phyloP scores from a whole-genome alignment of 2,113 vertebrate species.

The Rhinichthys klamathensis region DNA sequence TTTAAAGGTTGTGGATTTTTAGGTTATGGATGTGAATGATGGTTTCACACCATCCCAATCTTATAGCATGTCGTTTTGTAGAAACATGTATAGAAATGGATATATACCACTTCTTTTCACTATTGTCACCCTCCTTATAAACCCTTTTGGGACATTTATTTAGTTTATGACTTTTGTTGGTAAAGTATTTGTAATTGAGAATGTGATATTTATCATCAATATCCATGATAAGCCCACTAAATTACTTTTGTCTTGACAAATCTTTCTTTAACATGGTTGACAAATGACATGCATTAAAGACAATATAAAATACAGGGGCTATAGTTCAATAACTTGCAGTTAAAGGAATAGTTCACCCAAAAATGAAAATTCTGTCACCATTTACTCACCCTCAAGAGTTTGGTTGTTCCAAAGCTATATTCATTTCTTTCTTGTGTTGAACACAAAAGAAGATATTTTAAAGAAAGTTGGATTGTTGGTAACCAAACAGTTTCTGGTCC shows the following conservation, averaged over 20 bases:
- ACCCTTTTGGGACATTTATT: background rate
- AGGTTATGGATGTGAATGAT: background rate
- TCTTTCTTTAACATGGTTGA: background rate
- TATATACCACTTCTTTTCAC: background rate
- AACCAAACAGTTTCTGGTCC: too few relatives aligned
- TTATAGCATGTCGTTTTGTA: background rate
- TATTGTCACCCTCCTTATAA: background rate
- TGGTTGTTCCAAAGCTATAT: too few relatives aligned
- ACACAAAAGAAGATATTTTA: too few relatives aligned
- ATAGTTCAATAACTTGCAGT: too few relatives aligned
- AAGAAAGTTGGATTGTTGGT: too few relatives aligned
- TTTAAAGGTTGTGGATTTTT: background rate
- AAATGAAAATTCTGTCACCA: too few relatives aligned
- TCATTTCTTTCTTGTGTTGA: too few relatives aligned
- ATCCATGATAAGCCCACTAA: background rate
- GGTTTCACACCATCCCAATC: background rate
- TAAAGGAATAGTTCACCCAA: too few relatives aligned
- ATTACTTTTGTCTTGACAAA: background rate
- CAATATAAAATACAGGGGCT: background rate
- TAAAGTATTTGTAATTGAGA: background rate
- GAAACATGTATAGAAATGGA: background rate
- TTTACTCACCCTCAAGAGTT: too few relatives aligned
- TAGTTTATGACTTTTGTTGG: background rate
- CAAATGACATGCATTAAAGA: background rate
- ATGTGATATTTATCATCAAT: background rate